These are phyloP conservation scores for Mechanitis mazaeus DNA, from an alignment of 2,888 invertebrate genomes.

Conservation along the genomic window DNA sequence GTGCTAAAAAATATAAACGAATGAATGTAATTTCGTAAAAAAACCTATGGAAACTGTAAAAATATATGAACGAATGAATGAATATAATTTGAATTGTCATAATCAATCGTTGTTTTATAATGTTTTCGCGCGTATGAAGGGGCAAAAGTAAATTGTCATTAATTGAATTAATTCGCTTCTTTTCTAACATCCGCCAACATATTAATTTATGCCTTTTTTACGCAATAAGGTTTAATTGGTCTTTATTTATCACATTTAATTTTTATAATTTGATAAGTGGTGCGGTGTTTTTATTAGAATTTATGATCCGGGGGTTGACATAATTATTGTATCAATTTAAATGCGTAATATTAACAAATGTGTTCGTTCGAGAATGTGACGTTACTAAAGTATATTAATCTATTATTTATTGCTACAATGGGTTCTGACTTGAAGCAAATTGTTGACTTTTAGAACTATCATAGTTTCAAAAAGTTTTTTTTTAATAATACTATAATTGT, in stretches of 20 bases:
- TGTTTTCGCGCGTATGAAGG: neutral
- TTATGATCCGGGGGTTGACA: conserved; percentile 50
- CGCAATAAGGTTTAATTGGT: conserved; percentile 75
- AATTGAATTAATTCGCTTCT: conserved; percentile 20
- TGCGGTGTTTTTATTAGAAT: conserved; percentile 60
- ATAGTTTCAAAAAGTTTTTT: neutral
- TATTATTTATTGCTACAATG: conserved; percentile 24
- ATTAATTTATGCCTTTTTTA: conserved; percentile 77
- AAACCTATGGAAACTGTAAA: too few species aligned
- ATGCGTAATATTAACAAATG: conserved; percentile 65
- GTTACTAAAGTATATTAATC: conserved; percentile 29
- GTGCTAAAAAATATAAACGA: too few species aligned
- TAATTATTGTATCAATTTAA: conserved; percentile 62
- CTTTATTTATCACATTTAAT: conserved; percentile 76
- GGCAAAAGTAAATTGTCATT: neutral
- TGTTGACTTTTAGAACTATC: conserved; percentile 4
- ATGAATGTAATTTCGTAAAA: too few species aligned
- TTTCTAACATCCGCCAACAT: conserved; percentile 39
- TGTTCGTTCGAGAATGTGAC: conserved; percentile 34
- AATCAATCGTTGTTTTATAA: neutral
- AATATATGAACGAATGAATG: too few species aligned
- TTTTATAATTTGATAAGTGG: conserved; percentile 74
- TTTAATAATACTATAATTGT: too few species aligned
- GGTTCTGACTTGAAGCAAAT: neutral
- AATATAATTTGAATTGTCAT: neutral